A percentile compares a stretch with the other conserved stretches of the same genome.
Evolutionary conservation across 23 tunicate genomes (phyloP).

Genomic region (Ascidia mentula): DNA sequence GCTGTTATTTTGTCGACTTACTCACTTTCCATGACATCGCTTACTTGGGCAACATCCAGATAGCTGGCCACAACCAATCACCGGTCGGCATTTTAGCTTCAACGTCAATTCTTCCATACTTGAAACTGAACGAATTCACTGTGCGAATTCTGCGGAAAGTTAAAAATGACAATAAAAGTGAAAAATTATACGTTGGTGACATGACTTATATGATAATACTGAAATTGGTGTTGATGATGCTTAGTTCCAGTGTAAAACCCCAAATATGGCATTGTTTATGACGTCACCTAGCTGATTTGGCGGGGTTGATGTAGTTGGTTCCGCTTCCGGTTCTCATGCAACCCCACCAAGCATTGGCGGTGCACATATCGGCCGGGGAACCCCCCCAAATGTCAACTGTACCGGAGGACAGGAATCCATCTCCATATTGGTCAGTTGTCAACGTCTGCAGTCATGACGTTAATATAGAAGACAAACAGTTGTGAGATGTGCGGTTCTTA

Average conservation of each 20-base stretch:
- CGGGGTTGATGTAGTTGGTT: constrained; percentile 79
- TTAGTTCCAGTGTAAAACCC: too few species aligned
- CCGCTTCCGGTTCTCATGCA: constrained; percentile 69
- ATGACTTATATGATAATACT: too few species aligned
- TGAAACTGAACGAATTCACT: constrained; percentile 73
- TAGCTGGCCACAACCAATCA: constrained; percentile 98
- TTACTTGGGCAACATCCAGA: constrained; percentile 92
- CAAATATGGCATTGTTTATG: too few species aligned
- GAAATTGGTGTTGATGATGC: too few species aligned
- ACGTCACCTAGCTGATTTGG: constrained; percentile 76
- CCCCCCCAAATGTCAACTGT: constrained; percentile 84
- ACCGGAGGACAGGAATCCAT: constrained; percentile 60
- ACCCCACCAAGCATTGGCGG: constrained; percentile 86
- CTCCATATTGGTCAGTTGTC: constrained; percentile 79
- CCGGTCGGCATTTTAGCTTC: constrained; percentile 93
- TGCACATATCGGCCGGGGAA: constrained; percentile 82
- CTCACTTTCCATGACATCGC: too few species aligned
- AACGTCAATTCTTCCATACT: constrained; percentile 79
- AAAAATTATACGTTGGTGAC: too few species aligned
- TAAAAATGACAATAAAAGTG: too few species aligned
- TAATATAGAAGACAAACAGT: not conserved
- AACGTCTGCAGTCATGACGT: constrained; percentile 67
- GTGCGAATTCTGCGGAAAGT: constrained; percentile 61
- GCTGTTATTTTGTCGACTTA: too few species aligned
- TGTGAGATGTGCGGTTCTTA: not conserved